These are phyloP conservation scores for Illadopsis cleaveri DNA, from an alignment of 2,113 vertebrate species.

Conservation along the genomic window DNA sequence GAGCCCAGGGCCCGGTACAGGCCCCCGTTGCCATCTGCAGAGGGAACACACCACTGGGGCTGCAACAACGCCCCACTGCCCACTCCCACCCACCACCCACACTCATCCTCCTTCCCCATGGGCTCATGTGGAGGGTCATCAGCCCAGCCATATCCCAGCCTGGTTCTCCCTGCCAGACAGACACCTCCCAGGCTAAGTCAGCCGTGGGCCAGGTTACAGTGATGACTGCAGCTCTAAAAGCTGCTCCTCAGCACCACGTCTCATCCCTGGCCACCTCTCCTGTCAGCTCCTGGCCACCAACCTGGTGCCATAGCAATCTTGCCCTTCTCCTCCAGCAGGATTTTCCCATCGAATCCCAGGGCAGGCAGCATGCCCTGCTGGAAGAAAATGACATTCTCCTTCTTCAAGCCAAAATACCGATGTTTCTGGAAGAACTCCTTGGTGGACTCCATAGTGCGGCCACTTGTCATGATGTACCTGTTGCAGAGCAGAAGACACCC, in stretches of 20 bases:
- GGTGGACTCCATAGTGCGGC: conserved; percentile 90
- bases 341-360: conserved; percentile 89
- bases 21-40: conserved; percentile 92
- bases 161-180: not conserved
- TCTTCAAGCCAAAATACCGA: conserved; percentile 86
- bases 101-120: accelerated
- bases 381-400: conserved; percentile 88
- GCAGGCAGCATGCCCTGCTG: conserved; percentile 99
- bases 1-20: conserved; percentile 90
- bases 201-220: accelerated
- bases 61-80: accelerated
- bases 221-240: not conserved
- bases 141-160: not conserved
- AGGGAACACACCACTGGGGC: not conserved
- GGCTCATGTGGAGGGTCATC: not conserved
- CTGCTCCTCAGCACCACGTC: accelerated
- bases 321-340: conserved; percentile 90
- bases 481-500: not conserved
- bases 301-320: conserved; percentile 96
- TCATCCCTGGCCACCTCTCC: accelerated
- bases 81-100: not conserved
- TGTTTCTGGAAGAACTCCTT: conserved; percentile 87
- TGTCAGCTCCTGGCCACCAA: not conserved
- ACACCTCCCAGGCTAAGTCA: not conserved
- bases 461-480: conserved; percentile 99